A percentile compares a stretch with the other conserved stretches of the same genome.
Evolutionary conservation across 2,113 vertebrate species (phyloP).

Genomic region (Dromiciops gliroides): DNA sequence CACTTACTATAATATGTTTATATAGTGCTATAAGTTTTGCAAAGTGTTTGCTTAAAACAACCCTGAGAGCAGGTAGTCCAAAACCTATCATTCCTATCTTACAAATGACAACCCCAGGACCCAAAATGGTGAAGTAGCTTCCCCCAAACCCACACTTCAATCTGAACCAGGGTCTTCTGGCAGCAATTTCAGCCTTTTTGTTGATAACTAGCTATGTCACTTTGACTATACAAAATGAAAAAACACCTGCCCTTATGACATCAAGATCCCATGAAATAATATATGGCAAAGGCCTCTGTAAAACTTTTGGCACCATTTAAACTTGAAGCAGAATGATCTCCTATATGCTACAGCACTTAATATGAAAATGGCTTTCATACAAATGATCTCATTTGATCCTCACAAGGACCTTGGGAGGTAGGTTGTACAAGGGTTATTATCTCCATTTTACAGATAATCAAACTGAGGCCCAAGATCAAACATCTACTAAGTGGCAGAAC

Average conservation of each 20-base stretch:
- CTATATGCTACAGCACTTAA: not conserved
- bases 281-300: not conserved
- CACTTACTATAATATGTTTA: not conserved
- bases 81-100: not conserved
- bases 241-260: not conserved
- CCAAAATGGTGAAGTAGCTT: not conserved
- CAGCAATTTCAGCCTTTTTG: not conserved
- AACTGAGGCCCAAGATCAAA: not conserved
- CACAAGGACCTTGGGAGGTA: not conserved
- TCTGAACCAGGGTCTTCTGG: not conserved
- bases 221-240: not conserved
- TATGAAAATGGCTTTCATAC: not conserved
- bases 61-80: not conserved
- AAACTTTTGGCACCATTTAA: not conserved
- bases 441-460: not conserved
- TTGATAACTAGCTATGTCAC: not conserved
- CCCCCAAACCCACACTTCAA: not conserved
- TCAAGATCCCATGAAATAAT: not conserved
- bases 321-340: not conserved
- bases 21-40: slow-evolving; percentile 3
- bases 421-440: not conserved
- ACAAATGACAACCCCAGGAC: not conserved
- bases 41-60: slow-evolving; percentile 11
- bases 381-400: not conserved
- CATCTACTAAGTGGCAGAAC: not conserved